Base-by-base conservation (phyloP, 2,797 vertebrate species). In the Sus cebifrons region DNA sequence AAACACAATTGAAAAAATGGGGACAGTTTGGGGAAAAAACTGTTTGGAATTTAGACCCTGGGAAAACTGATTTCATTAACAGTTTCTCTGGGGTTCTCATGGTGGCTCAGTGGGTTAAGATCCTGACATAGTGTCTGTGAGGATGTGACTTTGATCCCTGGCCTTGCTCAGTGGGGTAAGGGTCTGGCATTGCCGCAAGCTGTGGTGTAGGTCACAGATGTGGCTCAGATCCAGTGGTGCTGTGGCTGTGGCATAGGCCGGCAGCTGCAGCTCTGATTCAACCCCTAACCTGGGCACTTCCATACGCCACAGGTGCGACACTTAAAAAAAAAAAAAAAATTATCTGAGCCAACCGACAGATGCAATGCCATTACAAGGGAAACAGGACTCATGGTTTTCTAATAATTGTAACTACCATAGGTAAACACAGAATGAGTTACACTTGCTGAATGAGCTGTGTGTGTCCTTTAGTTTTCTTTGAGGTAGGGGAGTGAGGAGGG, bases 1-100 rank as follows among this genome's bases (percentile, higher is more conserved):
- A 95, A 52, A 68, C 36, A 90, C 87, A 86, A 97, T 64, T 77
- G 13, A 93, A 96, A 97, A 95, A 18, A 6, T 81, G 90, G 3
- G 27, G 20, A 68, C 27, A 49, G 29, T 97, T 92, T 77, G 77
- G 44, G 44, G 44, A 92, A 85, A 87, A n/a, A 75, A 75, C 6
- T 21, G 32, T 60, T 67, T 89, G 56, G 44, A 64, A 89, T 70
- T 73, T 68, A 88, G 27, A 73, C 40, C n/a, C 23, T 93, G 58
- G n/a, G 64, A 86, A 92, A 67, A 90, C 4, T 82, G 18, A 97
- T 95, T 95, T 75, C 70, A 79, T 70, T 68, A 82, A 89, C 54
- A 73, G 60, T 10, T 78, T 78, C 91, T 96, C 78, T 49, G 44
- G 44, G 9, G 44, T 49, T 49, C 44, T 49, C 44, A 49, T 49